Conservation (phyloP, 2,113 vertebrate genomes). For the Rhinogobius similis region DNA sequence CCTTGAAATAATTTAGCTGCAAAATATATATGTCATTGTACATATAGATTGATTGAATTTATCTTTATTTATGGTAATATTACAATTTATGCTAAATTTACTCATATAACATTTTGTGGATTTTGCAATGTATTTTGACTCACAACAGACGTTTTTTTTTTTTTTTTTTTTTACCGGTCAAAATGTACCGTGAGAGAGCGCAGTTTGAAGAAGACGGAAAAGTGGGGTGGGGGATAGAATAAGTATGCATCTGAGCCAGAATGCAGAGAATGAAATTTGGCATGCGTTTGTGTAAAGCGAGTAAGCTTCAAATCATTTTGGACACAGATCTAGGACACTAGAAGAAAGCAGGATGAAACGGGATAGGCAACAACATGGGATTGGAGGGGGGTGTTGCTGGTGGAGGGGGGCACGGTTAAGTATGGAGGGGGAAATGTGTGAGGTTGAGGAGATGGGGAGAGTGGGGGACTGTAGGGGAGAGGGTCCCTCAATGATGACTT, state of each 20-base stretch:
- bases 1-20: constrained; percentile 8
- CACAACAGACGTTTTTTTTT: constrained; percentile 32
- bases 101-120: constrained; percentile 10
- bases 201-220: constrained; percentile 54
- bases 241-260: constrained; percentile 61
- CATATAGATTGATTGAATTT: neutral
- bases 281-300: constrained; percentile 68
- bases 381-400: constrained; percentile 38
- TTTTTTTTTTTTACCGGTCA: neutral
- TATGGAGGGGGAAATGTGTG: constrained; percentile 47
- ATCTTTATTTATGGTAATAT: neutral
- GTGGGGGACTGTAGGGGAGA: constrained; percentile 34
- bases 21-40: neutral
- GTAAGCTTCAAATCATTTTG: constrained; percentile 79
- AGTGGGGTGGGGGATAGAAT: constrained; percentile 22
- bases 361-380: constrained; percentile 64
- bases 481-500: constrained; percentile 71
- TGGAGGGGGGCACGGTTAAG: constrained; percentile 42
- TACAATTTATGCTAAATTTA: neutral
- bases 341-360: constrained; percentile 70
- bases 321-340: constrained; percentile 76
- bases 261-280: constrained; percentile 77
- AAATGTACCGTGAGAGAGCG: constrained; percentile 55
- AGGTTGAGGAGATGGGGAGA: constrained; percentile 28
- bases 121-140: constrained; percentile 9